Conservation (phyloP, 2,113 vertebrate species). For the Desmodus rotundus region DNA sequence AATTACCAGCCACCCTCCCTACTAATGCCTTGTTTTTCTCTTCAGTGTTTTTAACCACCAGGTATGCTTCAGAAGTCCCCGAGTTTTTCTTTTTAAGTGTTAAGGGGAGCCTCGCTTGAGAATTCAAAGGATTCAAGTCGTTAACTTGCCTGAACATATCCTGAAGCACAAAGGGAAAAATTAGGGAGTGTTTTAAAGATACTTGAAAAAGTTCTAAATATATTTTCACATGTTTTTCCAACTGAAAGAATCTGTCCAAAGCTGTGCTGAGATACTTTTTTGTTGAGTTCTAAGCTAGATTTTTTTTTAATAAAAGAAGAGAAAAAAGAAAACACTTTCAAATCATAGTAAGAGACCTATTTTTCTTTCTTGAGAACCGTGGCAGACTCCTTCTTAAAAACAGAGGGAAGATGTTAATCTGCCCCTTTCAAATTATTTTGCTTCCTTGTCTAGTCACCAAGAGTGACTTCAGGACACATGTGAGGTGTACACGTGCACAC, state of each 20-base stretch:
- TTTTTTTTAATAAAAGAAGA: constrained; percentile 37
- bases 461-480: not conserved
- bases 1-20: not conserved
- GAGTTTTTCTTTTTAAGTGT: constrained; percentile 16
- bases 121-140: constrained; percentile 35
- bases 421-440: not conserved
- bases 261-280: not conserved
- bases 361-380: not conserved
- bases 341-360: not conserved
- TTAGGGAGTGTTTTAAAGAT: constrained; percentile 18
- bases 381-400: not conserved
- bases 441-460: too few relatives aligned
- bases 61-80: constrained; percentile 6
- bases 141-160: constrained; percentile 38
- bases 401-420: not conserved
- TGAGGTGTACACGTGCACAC: not conserved
- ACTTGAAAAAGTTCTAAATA: constrained; percentile 35
- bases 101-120: not conserved
- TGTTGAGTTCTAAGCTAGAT: not conserved
- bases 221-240: constrained; percentile 28
- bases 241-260: not conserved
- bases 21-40: constrained; percentile 31
- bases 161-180: constrained; percentile 19
- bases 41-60: constrained; percentile 24
- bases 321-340: constrained; percentile 20